Base-by-base conservation (phyloP, 2,797 vertebrate species). In the Scolopax rusticola region DNA sequence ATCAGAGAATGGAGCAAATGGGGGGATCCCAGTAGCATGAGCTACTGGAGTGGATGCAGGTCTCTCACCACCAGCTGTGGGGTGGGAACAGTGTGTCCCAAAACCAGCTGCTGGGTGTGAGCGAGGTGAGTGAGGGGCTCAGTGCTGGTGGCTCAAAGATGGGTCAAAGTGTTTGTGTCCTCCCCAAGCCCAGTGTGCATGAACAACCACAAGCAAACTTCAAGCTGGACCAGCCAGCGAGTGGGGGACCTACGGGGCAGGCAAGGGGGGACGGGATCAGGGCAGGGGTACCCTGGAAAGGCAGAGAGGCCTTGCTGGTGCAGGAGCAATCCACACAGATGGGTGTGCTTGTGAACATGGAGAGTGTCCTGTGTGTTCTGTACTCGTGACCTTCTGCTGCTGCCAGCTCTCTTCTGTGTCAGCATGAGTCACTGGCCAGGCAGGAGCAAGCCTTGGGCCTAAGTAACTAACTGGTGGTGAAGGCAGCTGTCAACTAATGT, bases 251-350 rank as follows among this genome's bases (percentile, higher is more conserved):
- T 1, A 18, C 12, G 15, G 4, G 23, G 21, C 25, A 10, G 21
- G 17, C 33, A 40, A 47, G 11, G 17, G 19, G 9, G 53, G 7
- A 30, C 3, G 2, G 7, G 36, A 15, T 48, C 4, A 2, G 9
- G 54, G 45, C 15, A 54, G n/a, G 15, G 15, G 36, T 48, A 48
- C 24, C 12, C n/a, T 4, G 2, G n/a, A 21, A 2, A 3, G 27
- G 43, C 28, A 36, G 32, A 33, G 24, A 25, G 12, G 9, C 56
- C 5, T 1, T 30, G 38, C 6, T 1, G 1, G 47, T 53, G 17
- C 32, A 33, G 5, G 6, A 8, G 19, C 27, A 27, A 71, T 36
- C 15, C 7, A 3, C 4, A 1, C 15, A 36, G 6, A 1, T 30
- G 3, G 5, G 6, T 30, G 20, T 18, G 47, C 9, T 51, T 53